Percentiles rank a stretch among this genome's conserved stretches.
phyloP scores from a whole-genome alignment of 2,888 invertebrate genomes.

The Caenorhabditis sp. region DNA sequence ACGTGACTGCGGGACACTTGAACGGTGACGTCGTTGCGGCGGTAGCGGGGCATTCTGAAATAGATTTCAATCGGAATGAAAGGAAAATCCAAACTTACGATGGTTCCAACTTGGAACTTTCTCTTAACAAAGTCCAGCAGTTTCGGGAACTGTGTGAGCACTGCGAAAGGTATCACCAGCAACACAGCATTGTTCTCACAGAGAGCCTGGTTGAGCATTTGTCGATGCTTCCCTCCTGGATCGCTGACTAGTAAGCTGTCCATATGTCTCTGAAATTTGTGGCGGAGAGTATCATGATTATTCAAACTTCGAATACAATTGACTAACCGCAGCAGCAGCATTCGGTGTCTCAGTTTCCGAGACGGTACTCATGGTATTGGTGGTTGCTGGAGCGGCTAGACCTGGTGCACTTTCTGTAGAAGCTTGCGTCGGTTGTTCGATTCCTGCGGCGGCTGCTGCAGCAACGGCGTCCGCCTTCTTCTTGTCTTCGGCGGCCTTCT shows the following conservation, averaged over 20 bases:
- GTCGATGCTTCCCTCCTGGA: constrained; percentile 92
- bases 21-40: no score
- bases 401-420: constrained; percentile 13
- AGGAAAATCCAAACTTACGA: no score
- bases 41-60: no score
- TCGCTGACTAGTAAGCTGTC: no score
- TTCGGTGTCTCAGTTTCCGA: constrained; percentile 50
- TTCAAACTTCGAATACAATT: no score
- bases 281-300: no score
- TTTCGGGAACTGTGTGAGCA: constrained; percentile 92
- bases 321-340: constrained; percentile 23
- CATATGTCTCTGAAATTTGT: no score
- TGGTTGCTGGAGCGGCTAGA: constrained; percentile 41
- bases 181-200: constrained; percentile 86
- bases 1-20: no score
- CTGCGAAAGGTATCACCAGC: constrained; percentile 91
- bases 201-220: constrained; percentile 92
- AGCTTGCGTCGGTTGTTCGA: constrained; percentile 6
- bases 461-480: constrained; percentile 28
- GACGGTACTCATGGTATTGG: constrained; percentile 52
- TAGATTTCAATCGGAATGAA: no score
- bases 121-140: no score
- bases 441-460: no score
- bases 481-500: constrained; percentile 45
- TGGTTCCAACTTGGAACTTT: no score